phyloP scores from a whole-genome alignment of 1,140 invertebrate species.

The Contarinia nasturtii region DNA sequence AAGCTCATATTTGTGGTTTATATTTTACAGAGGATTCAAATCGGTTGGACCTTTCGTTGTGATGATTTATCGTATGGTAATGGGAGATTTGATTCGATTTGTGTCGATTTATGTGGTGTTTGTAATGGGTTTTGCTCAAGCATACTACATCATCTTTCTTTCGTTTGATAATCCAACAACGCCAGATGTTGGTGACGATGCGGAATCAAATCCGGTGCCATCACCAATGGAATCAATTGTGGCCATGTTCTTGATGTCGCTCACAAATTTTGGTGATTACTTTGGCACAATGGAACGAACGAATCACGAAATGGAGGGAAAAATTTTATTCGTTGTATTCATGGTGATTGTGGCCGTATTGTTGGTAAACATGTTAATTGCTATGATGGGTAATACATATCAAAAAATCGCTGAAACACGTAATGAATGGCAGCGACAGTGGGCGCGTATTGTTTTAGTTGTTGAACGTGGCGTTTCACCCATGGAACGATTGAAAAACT shows the following conservation, averaged over 20 bases:
- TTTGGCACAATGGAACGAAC: constrained; percentile 77
- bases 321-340: constrained; percentile 82
- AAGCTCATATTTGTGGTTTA: neutral
- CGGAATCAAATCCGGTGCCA: constrained; percentile 63
- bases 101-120: constrained; percentile 93
- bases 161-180: constrained; percentile 64
- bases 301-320: constrained; percentile 71
- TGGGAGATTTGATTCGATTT: constrained; percentile 85
- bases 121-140: constrained; percentile 95
- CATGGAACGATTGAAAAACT: constrained; percentile 59
- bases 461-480: constrained; percentile 89
- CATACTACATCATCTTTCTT: constrained; percentile 80
- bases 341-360: constrained; percentile 92
- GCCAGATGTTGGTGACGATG: constrained; percentile 51
- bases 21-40: constrained; percentile 69
- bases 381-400: constrained; percentile 99
- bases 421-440: constrained; percentile 97
- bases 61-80: constrained; percentile 98
- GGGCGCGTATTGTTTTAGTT: constrained; percentile 92
- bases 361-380: constrained; percentile 95
- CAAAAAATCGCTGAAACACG: constrained; percentile 92
- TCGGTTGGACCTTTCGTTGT: constrained; percentile 97
- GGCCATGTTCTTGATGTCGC: constrained; percentile 94
- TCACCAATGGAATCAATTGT: constrained; percentile 85
- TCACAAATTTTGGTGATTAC: constrained; percentile 90